Percentiles rank a stretch among this genome's conserved stretches.
phyloP scores from a whole-genome alignment of 2,888 invertebrate genomes.

The Camptogramma bilineatum region DNA sequence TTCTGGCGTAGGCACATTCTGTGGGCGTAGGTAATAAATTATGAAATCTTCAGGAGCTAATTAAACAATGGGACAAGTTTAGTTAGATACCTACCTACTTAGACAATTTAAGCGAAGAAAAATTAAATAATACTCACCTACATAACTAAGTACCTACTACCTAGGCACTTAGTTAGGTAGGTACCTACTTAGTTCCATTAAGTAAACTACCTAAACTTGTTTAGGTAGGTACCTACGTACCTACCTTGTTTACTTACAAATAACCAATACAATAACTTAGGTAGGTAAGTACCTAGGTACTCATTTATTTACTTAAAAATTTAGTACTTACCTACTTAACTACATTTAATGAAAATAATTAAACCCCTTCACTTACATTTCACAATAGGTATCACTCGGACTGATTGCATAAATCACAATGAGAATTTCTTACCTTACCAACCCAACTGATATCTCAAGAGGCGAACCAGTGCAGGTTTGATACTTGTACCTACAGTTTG shows the following conservation, averaged over 20 bases:
- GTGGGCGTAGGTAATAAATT: too few species aligned
- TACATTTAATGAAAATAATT: neutral
- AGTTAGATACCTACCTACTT: too few species aligned
- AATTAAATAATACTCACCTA: too few species aligned
- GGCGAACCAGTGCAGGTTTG: slow-evolving; percentile 9
- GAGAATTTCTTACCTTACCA: slow-evolving; percentile 7
- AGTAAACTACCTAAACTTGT: neutral
- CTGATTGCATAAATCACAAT: slow-evolving; percentile 15
- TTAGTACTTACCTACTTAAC: neutral
- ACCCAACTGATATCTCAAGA: slow-evolving; percentile 24
- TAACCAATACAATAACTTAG: too few species aligned
- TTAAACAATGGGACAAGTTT: too few species aligned
- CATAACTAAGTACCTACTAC: slow-evolving; percentile 3
- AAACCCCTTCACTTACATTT: slow-evolving; percentile 12
- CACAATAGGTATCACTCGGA: slow-evolving; percentile 13
- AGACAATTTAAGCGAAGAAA: too few species aligned
- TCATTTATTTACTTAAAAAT: too few species aligned
- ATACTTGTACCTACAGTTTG: neutral
- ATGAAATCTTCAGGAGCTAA: too few species aligned
- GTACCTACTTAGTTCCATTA: neutral
- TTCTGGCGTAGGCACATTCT: too few species aligned
- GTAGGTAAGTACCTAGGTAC: neutral
- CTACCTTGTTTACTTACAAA: neutral
- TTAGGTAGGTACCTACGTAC: neutral
- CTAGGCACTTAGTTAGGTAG: neutral